A percentile compares a stretch with the other conserved stretches of the same genome.
Conservation (phyloP, 2,113 vertebrate genomes). For the Gambusia holbrooki region DNA sequence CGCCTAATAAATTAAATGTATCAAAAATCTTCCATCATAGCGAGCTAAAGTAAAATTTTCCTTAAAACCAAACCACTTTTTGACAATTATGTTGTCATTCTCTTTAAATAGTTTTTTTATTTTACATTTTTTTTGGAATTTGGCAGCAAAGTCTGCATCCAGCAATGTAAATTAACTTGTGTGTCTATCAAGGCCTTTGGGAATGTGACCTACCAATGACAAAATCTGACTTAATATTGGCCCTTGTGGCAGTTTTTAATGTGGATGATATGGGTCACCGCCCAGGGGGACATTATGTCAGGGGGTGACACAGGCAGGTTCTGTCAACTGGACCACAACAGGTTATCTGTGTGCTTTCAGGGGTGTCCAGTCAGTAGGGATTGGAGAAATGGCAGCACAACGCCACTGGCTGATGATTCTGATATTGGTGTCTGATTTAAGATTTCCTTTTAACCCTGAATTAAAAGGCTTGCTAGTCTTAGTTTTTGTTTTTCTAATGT, state of each 20-base stretch:
- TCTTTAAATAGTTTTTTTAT: too few relatives aligned
- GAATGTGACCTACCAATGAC: not conserved
- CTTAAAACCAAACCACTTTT: too few relatives aligned
- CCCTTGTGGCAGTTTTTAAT: not conserved
- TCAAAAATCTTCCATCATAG: too few relatives aligned
- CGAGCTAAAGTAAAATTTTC: too few relatives aligned
- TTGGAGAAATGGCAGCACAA: not conserved
- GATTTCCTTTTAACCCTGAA: not conserved
- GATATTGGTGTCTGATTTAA: not conserved
- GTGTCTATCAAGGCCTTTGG: not conserved
- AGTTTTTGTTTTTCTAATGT: not conserved
- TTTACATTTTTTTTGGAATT: too few relatives aligned
- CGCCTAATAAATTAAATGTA: too few relatives aligned
- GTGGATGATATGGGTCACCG: not conserved
- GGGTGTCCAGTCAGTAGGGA: not conserved
- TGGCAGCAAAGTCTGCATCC: too few relatives aligned
- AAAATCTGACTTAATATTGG: not conserved
- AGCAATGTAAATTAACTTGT: not conserved
- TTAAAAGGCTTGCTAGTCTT: not conserved
- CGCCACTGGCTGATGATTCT: not conserved
- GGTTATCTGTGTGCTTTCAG: not conserved
- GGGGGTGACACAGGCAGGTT: not conserved
- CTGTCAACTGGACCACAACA: not conserved
- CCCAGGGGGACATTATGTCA: not conserved
- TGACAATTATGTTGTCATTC: too few relatives aligned